Base-by-base conservation (phyloP, 2,888 invertebrate species). In the Eretmocerus hayati region DNA sequence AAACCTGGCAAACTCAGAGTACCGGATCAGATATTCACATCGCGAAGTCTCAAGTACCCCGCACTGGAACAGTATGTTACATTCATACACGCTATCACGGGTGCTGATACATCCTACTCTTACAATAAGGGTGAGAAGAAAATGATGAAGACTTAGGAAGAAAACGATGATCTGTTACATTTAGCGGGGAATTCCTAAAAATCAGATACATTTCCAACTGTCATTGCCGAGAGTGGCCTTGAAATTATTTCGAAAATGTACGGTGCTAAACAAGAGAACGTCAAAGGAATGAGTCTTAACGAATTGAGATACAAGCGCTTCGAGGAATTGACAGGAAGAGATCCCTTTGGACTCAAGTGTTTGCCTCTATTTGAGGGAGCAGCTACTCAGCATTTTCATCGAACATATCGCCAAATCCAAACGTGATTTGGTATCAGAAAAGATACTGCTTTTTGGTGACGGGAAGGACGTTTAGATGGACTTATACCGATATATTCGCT, bases 31-130 rank as follows among this genome's bases (percentile, higher is more conserved):
- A 4, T 45, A 2, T 52, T 40, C 19, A 21, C n/a, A 19, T 46
- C 42, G 11, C 45, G 11, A 26, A n/a, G 20, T 31, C 37, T 50
- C 31, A 50, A 22, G 11, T 9, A 20, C 18, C 8, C 33, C 21
- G 40, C 8, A 33, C 41, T 32, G 15, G 31, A 42, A 40, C 38
- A 49, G 46, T 48, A 43, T 46, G 54, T 49, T 42, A 56, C 15
- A 22, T 59, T 60, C 42, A 32, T 54, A 4, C 59, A 61, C 47
- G 58, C 58, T 9, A 39, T 52, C 11, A 42, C 36, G 42, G 48
- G 46, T 2, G 45, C 46, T 15, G 42, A 42, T 35, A 42, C 42
- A 3, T 42, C 35, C 2, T 20, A 18, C 13, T 30, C 30, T 18
- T 19, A 19, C 4, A 40, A 30, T 13, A 26, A 40, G 19, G 40